phyloP scores from a whole-genome alignment of 1,140 invertebrate genomes.

The Pogonomyrmex barbatus region DNA sequence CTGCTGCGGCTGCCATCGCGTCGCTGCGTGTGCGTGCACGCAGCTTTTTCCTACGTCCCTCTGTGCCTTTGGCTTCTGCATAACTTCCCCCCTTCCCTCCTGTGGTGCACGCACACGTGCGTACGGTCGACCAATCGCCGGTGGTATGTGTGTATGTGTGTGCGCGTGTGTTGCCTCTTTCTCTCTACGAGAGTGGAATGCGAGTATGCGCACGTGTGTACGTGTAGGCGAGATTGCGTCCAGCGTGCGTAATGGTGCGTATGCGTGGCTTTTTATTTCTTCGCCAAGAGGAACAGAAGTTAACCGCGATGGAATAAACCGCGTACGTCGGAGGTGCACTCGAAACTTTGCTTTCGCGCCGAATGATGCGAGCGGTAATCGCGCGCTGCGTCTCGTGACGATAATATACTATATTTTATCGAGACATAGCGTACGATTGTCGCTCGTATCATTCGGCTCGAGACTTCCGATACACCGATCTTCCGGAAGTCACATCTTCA shows the following conservation, averaged over 20 bases:
- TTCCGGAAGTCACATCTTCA: not conserved
- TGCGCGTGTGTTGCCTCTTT: conserved; percentile 14
- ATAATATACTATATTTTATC: too few species aligned
- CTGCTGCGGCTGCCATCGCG: not conserved
- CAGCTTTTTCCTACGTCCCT: conserved; percentile 71
- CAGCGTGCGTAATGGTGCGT: conserved; percentile 66
- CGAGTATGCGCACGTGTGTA: not conserved
- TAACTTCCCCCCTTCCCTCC: conserved; percentile 33
- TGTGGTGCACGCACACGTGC: conserved; percentile 18
- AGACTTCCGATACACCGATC: not conserved
- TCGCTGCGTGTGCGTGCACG: conserved; percentile 62
- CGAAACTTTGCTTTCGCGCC: not conserved
- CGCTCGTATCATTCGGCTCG: not conserved
- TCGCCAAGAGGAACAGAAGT: conserved; percentile 10
- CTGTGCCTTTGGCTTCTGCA: conserved; percentile 38
- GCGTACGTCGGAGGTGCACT: not conserved
- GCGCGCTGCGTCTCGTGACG: not conserved
- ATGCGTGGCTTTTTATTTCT: conserved; percentile 49
- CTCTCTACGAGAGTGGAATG: not conserved
- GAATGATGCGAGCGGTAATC: not conserved
- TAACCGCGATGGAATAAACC: conserved; percentile 6
- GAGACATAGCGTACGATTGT: not conserved
- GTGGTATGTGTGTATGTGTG: not conserved
- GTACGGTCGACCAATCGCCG: conserved; percentile 40
- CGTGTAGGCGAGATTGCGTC: conserved; percentile 44